Evolutionary conservation across 2,888 invertebrate species (phyloP).

Genomic region (Drosophila stalkeri): DNA sequence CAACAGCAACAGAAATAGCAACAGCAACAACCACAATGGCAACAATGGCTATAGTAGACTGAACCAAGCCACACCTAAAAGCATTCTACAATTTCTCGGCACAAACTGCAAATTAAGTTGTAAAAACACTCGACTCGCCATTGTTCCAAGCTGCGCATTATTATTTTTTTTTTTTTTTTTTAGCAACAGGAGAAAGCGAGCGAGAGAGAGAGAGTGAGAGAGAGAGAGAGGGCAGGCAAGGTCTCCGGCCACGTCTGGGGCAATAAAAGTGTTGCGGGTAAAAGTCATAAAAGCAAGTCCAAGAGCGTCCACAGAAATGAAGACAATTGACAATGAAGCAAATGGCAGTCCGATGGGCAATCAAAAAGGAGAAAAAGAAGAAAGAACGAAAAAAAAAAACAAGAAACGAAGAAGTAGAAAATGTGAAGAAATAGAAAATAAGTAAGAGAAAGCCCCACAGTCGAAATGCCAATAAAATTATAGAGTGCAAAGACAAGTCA

Average conservation of each 20-base stretch:
- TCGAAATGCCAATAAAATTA: neutral
- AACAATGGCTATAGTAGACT: slow-evolving; percentile 29
- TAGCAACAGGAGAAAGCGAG: neutral
- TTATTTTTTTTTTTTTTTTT: slow-evolving; percentile 15
- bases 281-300: slow-evolving; percentile 73
- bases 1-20: neutral
- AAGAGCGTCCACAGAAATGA: slow-evolving; percentile 43
- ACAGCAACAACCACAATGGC: slow-evolving; percentile 8
- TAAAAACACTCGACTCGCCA: slow-evolving; percentile 58
- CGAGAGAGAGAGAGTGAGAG: neutral
- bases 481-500: neutral
- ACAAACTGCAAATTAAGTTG: slow-evolving; percentile 75
- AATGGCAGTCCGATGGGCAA: slow-evolving; percentile 67
- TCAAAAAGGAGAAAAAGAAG: slow-evolving; percentile 16
- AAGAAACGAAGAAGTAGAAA: neutral
- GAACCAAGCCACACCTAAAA: slow-evolving; percentile 64
- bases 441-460: neutral
- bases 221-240: neutral
- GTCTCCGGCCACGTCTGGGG: slow-evolving; percentile 42
- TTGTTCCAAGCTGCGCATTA: slow-evolving; percentile 31
- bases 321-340: slow-evolving; percentile 77
- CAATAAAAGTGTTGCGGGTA: slow-evolving; percentile 70
- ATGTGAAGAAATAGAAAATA: neutral
- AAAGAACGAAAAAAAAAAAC: too few species aligned
- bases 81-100: slow-evolving; percentile 53